Evolutionary conservation across 2,888 invertebrate species (phyloP), one percentile per base, ranked within the genome.

Genomic region (Hirudinaria manillensis): DNA sequence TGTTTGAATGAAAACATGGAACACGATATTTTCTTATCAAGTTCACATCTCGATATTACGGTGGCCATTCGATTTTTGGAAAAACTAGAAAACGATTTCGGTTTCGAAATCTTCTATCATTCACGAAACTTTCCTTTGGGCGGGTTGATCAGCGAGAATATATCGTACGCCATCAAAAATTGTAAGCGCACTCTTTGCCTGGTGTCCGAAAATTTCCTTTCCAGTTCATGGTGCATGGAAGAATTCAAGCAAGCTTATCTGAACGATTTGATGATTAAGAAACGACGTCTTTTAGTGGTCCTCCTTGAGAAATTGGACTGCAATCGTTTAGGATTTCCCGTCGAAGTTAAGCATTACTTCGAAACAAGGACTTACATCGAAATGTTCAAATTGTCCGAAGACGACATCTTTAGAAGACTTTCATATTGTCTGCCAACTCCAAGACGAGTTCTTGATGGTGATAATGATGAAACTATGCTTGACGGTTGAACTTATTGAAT

Each of bases 101-200:
- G 29, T 27, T 61, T 61, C 29, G n/a, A 61, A 16, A 1, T 61
- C 6, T 61, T 61, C 3, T 61, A 61, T 29, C 61, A 61, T 29
- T 13, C 61, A 16, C 13, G 61, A 16, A 10, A 61, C 29, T 61
- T 61, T 16, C 61, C 29, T 1, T 1, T 29, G 7, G 61, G 61
- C 2, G 29, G 2, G 4, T 7, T 7, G 29, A 61, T 61, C 10
- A 3, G 24, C 6, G 61, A 61, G 1, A 61, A 61, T 29, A 29
- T 61, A 3, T 24, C 24, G 7, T 2, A n/a, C 10, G 61, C 61
- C 29, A 61, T 61, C 2, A 61, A 2, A 27, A 3, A 10, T 6
- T 27, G 61, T n/a, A 61, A 61, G 21, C 61, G 61, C 61, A 61
- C 61, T 7, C 61, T 61, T n/a, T 61, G 61, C n/a, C 13, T 61